Evolutionary conservation across 2,888 invertebrate species (phyloP), one percentile per base, ranked within the genome.

Genomic region (Lasius fuliginosus): DNA sequence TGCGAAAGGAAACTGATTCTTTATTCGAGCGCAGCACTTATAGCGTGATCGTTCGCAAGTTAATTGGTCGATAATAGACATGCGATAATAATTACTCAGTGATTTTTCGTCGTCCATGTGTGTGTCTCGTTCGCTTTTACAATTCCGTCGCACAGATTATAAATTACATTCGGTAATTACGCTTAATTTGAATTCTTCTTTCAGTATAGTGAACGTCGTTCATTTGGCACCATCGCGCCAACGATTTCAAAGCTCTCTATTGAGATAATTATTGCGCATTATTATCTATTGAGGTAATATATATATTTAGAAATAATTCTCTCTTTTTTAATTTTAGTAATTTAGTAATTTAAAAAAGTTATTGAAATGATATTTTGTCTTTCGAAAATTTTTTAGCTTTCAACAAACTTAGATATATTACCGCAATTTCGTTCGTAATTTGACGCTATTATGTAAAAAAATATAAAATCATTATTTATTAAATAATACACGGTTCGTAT

Each of bases 81-180:
- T 5, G 53, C 40, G 27, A 40, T 33, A 77, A 56, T 68, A 56
- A 77, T 67, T 56, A 30, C 68, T 56, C 15, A 8, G 12, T 68
- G 36, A 68, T 68, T 77, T 65, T 60, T 58, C 27, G 4, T 58
- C n/a, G 8, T n/a, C 53, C 8, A n/a, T n/a, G 18, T 49, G 15
- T 49, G 36, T 56, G 58, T 18, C 46, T 53, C 67, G 30, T 53
- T n/a, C n/a, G 18, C 76, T n/a, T 67, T 67, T 53, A 36, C 46
- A 49, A 76, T 77, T 56, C 36, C 30, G 27, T 67, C 9, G 1
- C 27, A 33, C 68, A 15, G 27, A 15, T 40, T 67, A 53, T 40
- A 68, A 76, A 67, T 76, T 53, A 67, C 36, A 40, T 76, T 53
- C 11, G n/a, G 4, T 67, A n/a, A 53, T 76, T 76, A 67, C 53